Evolutionary conservation across 2,888 invertebrate species (phyloP).

Genomic region (Acrobasis repandana): DNA sequence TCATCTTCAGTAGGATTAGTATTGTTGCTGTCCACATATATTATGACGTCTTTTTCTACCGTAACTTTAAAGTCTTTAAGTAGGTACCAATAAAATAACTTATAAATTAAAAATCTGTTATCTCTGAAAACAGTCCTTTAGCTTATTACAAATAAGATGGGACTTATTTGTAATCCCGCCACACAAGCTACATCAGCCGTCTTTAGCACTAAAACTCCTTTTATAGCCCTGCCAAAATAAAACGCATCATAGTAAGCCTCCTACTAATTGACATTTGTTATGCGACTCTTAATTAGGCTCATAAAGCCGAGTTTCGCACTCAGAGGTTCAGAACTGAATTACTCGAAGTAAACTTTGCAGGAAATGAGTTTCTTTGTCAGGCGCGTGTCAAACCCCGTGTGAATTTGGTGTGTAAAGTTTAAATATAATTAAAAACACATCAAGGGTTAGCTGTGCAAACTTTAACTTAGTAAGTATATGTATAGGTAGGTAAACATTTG

Average conservation of each 20-base stretch:
- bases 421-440: conserved; percentile 20
- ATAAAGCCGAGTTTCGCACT: conserved; percentile 48
- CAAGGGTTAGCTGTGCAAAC: neutral
- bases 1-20: too few species aligned
- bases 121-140: neutral
- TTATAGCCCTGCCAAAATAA: conserved; percentile 26
- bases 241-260: conserved; percentile 35
- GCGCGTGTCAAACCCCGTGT: conserved; percentile 14
- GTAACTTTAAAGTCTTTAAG: too few species aligned
- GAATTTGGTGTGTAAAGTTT: conserved; percentile 4
- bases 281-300: conserved; percentile 44
- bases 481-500: neutral
- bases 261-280: conserved; percentile 50
- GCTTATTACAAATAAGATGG: too few species aligned
- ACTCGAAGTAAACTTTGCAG: conserved; percentile 30
- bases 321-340: conserved; percentile 41
- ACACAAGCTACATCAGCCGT: conserved; percentile 20
- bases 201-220: conserved; percentile 25
- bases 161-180: conserved; percentile 19
- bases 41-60: too few species aligned
- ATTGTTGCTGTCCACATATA: too few species aligned
- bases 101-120: neutral
- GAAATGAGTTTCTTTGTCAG: conserved; percentile 30
- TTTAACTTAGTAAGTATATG: neutral
- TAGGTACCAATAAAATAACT: too few species aligned